Evolutionary conservation across 2,888 invertebrate species (phyloP).

Genomic region (Mamestra brassicae): DNA sequence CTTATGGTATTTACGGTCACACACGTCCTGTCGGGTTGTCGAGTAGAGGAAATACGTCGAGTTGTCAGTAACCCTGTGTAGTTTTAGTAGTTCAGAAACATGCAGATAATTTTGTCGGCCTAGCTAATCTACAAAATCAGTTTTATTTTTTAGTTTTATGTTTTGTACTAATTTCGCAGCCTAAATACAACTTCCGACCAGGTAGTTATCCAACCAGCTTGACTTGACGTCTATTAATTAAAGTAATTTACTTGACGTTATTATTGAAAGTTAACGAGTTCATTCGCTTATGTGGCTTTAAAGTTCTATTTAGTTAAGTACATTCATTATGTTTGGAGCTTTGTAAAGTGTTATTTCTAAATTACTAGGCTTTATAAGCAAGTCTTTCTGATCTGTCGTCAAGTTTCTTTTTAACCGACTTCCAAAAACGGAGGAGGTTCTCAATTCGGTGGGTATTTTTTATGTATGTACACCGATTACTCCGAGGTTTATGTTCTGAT

Average conservation of each 20-base stretch:
- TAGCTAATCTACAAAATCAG: background rate
- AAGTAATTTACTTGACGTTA: constrained; percentile 22
- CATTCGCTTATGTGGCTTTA: background rate
- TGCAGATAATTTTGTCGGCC: background rate
- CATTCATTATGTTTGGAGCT: background rate
- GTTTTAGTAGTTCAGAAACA: too few species aligned
- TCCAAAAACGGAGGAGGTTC: too few species aligned
- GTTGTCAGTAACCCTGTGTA: too few species aligned
- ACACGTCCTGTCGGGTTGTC: too few species aligned
- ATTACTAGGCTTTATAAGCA: too few species aligned
- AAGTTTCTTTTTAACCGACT: too few species aligned
- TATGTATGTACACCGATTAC: too few species aligned
- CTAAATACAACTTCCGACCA: background rate
- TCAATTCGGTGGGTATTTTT: too few species aligned
- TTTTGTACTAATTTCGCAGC: background rate
- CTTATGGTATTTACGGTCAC: too few species aligned
- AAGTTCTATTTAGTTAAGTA: background rate
- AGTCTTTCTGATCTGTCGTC: too few species aligned
- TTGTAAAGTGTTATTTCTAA: background rate
- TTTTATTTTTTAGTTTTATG: background rate
- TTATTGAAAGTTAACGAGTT: constrained; percentile 10
- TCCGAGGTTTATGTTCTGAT: too few species aligned
- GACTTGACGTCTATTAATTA: constrained; percentile 10
- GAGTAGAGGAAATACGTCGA: too few species aligned
- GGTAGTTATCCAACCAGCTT: constrained; percentile 8